Base-by-base conservation (phyloP, 30 jellyfish, hydroid and myxozoan genomes). In the Cassiopea andromeda region DNA sequence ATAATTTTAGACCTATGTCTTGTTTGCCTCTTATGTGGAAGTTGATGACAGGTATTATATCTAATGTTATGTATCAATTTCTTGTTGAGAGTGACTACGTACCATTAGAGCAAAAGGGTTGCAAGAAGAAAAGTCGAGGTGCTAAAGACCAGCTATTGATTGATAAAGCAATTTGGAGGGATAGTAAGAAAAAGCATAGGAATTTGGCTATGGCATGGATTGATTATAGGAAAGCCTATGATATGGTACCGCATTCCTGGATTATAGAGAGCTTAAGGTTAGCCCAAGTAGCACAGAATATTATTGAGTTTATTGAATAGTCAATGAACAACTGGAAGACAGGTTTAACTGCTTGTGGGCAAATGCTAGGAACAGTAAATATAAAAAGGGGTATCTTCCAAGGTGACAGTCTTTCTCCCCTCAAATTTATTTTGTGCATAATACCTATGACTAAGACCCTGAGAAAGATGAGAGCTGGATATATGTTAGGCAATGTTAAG, bases 161-260 rank as follows among this genome's bases (percentile, higher is more conserved):
- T 7, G 87, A 78, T 71, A 15, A 78, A 76, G 69, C 54, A 71
- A 57, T 78, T n/a, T 18, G 49, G 48, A 49, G 46, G 38, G 87
- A 78, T 59, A 5, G 87, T 46, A 78, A 54, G 59, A 49, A 44
- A 57, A 71, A 57, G 49, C 50, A 48, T 8, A 50, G 76, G 54
- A n/a, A 78, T 46, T 71, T 78, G 19, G 76, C 87, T 13, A 78
- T 78, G 76, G 87, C 87, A 78, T 78, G 87, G 85, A 76, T 78
- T 4, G 76, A 54, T 13, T 78, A 78, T 78, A 17, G 46, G 6
- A 78, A 78, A 59, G 76, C 87, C 59, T 78, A 10, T 54, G 87
- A 78, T 45, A 78, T 48, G 87, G 76, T 78, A 48, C 87, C 87
- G 7, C 76, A 78, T 58, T 45, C 69, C 54, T 75, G 84, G 84